phyloP scores from a whole-genome alignment of 2,797 vertebrate species.

The Urosaurus nigricauda region DNA sequence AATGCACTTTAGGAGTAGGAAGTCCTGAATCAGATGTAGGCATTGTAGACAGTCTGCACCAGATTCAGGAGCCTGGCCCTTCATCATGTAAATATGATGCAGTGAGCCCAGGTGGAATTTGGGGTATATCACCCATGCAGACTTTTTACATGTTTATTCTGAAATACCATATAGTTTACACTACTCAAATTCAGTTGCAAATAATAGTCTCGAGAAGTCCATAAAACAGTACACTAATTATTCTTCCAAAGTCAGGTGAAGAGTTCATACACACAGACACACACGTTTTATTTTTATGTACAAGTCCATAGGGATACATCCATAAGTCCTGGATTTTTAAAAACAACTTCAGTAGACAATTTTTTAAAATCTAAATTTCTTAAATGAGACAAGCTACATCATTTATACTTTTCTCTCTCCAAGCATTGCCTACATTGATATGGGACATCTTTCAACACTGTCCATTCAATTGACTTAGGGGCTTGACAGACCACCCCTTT shows the following conservation, averaged over 20 bases:
- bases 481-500: too few species aligned
- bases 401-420: neutral
- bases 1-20: too few species aligned
- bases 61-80: too few species aligned
- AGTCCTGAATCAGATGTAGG: too few species aligned
- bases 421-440: neutral
- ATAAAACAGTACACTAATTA: neutral
- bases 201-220: neutral
- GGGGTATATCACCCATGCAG: too few species aligned
- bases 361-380: neutral
- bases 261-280: neutral
- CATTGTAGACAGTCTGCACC: too few species aligned
- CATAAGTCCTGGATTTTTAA: neutral
- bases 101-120: too few species aligned
- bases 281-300: neutral
- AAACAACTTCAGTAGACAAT: neutral
- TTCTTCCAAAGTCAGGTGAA: neutral
- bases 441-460: neutral
- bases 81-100: too few species aligned
- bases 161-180: slow-evolving; percentile 1
- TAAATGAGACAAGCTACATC: neutral
- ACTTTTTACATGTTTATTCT: slow-evolving; percentile 19
- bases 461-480: neutral
- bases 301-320: neutral
- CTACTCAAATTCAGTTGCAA: neutral